Percentiles rank a stretch among this genome's conserved stretches.
These are phyloP conservation scores for Calyptommatus sinebrachiatus DNA, from an alignment of 2,113 vertebrate genomes.

Conservation along the genomic window DNA sequence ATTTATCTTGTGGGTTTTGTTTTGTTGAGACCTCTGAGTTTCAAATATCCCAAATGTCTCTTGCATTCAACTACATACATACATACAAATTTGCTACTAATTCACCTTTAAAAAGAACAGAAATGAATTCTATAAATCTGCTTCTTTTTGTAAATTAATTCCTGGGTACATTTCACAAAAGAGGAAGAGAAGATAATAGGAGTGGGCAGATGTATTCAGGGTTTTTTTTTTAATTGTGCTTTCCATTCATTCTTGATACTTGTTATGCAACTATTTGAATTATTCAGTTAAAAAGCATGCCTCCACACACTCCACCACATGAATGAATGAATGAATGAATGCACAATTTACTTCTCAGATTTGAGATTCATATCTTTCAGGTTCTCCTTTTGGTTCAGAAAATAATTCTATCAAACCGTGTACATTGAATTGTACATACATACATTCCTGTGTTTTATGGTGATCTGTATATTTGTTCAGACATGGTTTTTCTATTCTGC, in stretches of 20 bases:
- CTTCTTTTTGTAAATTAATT: constrained; percentile 7
- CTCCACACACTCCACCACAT: not conserved
- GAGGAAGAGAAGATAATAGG: not conserved
- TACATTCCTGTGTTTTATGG: no score
- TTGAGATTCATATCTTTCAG: not conserved
- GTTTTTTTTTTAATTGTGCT: no score
- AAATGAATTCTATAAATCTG: not conserved
- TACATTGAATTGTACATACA: no score
- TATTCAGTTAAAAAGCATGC: not conserved
- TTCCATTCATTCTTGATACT: not conserved
- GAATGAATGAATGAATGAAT: not conserved
- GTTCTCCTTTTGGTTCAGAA: not conserved
- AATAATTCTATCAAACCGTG: no score
- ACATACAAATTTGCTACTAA: not conserved
- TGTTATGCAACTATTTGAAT: not conserved
- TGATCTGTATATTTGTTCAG: no score
- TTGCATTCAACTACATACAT: not conserved
- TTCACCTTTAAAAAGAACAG: not conserved
- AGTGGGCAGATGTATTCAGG: not conserved
- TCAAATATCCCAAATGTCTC: not conserved
- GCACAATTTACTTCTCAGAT: not conserved
- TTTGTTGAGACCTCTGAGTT: not conserved
- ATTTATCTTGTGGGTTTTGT: not conserved
- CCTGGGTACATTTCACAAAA: not conserved
- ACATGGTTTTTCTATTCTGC: no score